These are phyloP conservation scores for Phania funesta DNA, from an alignment of 2,888 invertebrate species.

Conservation along the genomic window DNA sequence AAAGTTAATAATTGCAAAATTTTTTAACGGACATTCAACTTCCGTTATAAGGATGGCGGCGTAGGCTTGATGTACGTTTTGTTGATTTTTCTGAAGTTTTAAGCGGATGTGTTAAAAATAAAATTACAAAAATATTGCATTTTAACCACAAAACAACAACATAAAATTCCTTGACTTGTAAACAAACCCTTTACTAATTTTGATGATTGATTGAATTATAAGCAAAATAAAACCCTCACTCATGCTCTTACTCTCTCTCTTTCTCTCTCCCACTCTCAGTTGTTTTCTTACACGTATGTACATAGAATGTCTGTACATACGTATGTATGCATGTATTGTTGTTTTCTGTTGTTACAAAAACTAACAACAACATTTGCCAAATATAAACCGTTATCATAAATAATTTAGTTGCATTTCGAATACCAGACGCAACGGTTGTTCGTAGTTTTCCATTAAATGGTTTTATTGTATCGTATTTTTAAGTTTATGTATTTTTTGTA, in stretches of 20 bases:
- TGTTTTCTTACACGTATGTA: too few relatives aligned
- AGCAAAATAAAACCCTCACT: background rate
- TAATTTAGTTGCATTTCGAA: conserved; percentile 54
- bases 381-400: background rate
- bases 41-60: background rate
- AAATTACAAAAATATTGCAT: background rate
- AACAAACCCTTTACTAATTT: conserved; percentile 18
- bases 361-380: background rate
- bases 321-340: conserved; percentile 2
- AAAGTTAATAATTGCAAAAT: background rate
- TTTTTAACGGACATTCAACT: conserved; percentile 27
- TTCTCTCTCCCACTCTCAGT: background rate
- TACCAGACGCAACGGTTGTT: conserved; percentile 37
- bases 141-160: conserved; percentile 31
- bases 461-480: background rate
- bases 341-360: background rate
- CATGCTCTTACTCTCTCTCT: background rate
- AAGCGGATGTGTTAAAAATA: background rate
- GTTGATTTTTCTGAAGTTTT: background rate
- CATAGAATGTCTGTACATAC: too few relatives aligned
- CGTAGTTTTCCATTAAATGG: background rate
- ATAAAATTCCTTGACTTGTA: conserved; percentile 17
- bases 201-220: conserved; percentile 54
- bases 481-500: background rate
- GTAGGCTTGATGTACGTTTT: conserved; percentile 15